Evolutionary conservation across 2,113 vertebrate species (phyloP), one percentile per base, ranked within the genome.

Genomic region (Plectropomus leopardus): DNA sequence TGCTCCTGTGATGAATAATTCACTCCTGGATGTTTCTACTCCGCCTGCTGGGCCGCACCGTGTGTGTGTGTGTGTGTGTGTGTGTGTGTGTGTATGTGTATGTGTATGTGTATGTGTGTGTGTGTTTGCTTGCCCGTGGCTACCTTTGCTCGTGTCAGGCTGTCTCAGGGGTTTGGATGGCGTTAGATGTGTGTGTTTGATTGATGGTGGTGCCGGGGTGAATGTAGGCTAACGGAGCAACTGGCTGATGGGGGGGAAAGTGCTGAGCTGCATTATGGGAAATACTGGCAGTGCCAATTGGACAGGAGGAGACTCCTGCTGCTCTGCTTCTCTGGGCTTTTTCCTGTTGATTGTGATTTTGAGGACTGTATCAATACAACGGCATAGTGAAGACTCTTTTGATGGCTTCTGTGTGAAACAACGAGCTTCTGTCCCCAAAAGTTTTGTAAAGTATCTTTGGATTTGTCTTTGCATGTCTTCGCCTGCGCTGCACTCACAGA

Each of bases 1-100:
- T 88, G 51, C 40, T 81, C 54, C 63, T 86, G 76, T 89, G 81
- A 86, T 89, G 71, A 91, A 89, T 91, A 83, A 87, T 90, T 88
- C 66, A 88, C 45, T 51, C 32, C 60, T 79, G 61, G 65, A 70
- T 80, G 79, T 50, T 74, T 65, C 67, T 67, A 26, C 63, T 53
- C 61, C 40, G 66, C 72, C 78, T 55, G 61, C 83, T 70, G 60
- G 26, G 72, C 50, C 54, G 24, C 61, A 47, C 48, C 8, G 16
- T 40, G 1, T 36, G 30, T 42, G 53, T 65, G 66, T 61, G 16
- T 24, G 23, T 34, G 28, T 51, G 42, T 34, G 55, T 58, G 42
- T 28, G 44, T 68, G 59, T 61, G 51, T 36, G 7, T 45, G 36
- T 74, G 55, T 58, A 42, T 57, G 30, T 21, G 17, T 36, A 48